Conservation (phyloP, 2,797 vertebrate genomes). For the Ispidina picta region DNA sequence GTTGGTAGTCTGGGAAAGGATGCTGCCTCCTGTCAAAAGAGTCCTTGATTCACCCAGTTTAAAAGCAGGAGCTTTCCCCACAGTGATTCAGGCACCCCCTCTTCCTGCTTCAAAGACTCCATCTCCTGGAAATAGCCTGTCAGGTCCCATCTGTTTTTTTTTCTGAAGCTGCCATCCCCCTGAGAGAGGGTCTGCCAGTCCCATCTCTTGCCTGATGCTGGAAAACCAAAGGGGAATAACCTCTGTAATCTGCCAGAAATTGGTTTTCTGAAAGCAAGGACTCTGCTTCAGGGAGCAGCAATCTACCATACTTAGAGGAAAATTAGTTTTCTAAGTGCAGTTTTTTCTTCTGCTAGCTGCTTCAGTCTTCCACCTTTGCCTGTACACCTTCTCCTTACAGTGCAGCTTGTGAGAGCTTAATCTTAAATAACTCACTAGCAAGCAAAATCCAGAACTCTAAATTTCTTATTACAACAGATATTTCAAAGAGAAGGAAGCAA, state of each 20-base stretch:
- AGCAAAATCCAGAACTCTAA: neutral
- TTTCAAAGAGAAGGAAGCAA: constrained; percentile 9
- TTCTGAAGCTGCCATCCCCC: constrained; percentile 68
- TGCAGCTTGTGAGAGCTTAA: neutral
- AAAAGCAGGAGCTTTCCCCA: constrained; percentile 49
- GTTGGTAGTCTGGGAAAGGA: constrained; percentile 48
- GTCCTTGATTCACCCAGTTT: constrained; percentile 31
- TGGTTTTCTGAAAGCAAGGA: constrained; percentile 78
- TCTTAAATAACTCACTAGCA: constrained; percentile 58
- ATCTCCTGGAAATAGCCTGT: constrained; percentile 78
- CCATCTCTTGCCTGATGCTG: constrained; percentile 69
- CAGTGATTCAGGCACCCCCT: constrained; percentile 51
- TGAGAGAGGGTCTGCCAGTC: constrained; percentile 67
- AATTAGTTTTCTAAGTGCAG: constrained; percentile 76
- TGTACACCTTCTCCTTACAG: neutral
- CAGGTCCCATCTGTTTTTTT: constrained; percentile 78
- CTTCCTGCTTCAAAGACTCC: constrained; percentile 72
- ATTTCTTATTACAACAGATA: constrained; percentile 36
- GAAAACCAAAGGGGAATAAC: constrained; percentile 77
- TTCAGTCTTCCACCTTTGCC: constrained; percentile 37
- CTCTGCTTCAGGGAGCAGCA: constrained; percentile 71
- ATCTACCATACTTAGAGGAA: constrained; percentile 76
- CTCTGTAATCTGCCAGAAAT: constrained; percentile 80
- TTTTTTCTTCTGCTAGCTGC: constrained; percentile 61
- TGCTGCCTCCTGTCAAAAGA: constrained; percentile 41